Evolutionary conservation across 2,797 vertebrate species (phyloP).

Genomic region (Oceanodroma leucorhoa): DNA sequence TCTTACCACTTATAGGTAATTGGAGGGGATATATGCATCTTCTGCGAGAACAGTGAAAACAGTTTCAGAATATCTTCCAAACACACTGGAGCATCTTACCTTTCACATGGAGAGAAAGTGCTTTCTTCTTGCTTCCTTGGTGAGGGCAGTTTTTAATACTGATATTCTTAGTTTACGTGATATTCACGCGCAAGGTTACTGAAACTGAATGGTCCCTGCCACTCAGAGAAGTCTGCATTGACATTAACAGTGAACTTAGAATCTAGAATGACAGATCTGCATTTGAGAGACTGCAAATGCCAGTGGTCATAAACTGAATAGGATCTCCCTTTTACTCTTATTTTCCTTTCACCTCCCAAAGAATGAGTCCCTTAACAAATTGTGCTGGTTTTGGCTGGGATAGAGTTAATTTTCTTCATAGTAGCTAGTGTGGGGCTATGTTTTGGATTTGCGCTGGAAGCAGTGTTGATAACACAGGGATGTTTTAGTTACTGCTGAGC

Average conservation of each 20-base stretch:
- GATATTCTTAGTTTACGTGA: not conserved
- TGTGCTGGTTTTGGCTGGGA: no score
- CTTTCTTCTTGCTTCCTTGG: not conserved
- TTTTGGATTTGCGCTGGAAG: no score
- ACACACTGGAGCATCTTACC: not conserved
- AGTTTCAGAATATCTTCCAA: not conserved
- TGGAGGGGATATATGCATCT: not conserved
- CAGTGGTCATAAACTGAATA: not conserved
- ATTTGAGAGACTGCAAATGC: not conserved
- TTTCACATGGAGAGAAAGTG: not conserved
- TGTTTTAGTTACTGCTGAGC: no score
- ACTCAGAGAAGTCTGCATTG: not conserved
- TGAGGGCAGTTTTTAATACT: not conserved
- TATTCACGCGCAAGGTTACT: accelerated
- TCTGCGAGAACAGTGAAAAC: not conserved
- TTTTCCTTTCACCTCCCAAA: no score
- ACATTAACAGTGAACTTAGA: not conserved
- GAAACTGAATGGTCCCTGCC: not conserved
- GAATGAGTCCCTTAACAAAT: not conserved
- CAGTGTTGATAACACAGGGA: no score
- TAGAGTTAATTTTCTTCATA: no score
- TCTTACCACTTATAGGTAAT: not conserved
- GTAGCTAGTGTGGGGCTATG: no score
- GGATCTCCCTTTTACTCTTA: not conserved
- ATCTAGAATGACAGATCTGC: not conserved